Base-by-base conservation (phyloP, 2,888 invertebrate genomes). In the Perizoma flavofasciatum region DNA sequence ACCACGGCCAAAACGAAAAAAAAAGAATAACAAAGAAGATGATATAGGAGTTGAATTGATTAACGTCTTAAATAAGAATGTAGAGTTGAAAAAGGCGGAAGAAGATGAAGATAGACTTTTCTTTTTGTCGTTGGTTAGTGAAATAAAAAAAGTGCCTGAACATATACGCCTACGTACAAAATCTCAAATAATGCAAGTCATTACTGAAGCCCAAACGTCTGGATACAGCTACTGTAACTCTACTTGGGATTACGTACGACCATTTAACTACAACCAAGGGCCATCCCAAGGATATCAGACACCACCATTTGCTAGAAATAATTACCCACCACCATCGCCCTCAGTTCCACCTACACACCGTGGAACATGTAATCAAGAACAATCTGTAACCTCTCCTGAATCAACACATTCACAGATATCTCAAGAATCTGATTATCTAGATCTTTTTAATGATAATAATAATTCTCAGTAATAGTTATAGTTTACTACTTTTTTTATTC, bases 161-260 rank as follows among this genome's bases (percentile, higher is more conserved):
- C 55, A 65, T 65, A 56, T 65, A 60, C 63, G 63, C 59, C 56
- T 65, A 65, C 65, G 59, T 59, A 65, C 62, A 62, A 65, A 65
- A 62, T 8, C 62, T 63, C 54, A 63, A 66, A 61, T 66, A 56
- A 61, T 66, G 56, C 66, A 66, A 63, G 63, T 66, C 63, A 61
- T 63, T 55, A 61, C 61, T 66, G 59, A 63, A 61, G 63, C 61
- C 57, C 63, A 66, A 66, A 62, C 55, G 57, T 63, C 60, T 65
- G 62, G 62, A 61, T 57, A 62, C 45, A 65, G 46, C 62, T 47
- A 47, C 47, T 47, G 47, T 47, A 47, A 47, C 63, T 61, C 61
- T 59, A 59, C 63, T 62, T 62, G 63, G 60, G 60, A 64, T 61
- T 58, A 52, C 58, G 50, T 56, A 41, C 56, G 56, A 57, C 49